These are phyloP conservation scores for Dione juno DNA, from an alignment of 2,888 invertebrate genomes.

Conservation along the genomic window DNA sequence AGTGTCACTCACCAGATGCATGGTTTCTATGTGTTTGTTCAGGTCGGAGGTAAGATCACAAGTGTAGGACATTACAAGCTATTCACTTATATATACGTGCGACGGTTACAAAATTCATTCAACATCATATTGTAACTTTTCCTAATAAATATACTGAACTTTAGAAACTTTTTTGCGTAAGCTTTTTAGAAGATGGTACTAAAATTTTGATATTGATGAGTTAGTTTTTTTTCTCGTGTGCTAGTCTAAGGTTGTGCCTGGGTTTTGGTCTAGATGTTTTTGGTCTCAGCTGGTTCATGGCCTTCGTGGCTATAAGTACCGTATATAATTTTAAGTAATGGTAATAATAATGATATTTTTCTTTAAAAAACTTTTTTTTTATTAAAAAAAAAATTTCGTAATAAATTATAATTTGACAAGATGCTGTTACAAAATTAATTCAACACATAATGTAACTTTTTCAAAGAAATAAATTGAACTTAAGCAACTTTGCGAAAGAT, in stretches of 20 bases:
- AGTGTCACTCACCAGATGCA: conserved; percentile 73
- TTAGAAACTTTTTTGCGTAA: conserved; percentile 61
- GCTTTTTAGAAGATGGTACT: conserved; percentile 37
- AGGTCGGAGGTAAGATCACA: conserved; percentile 72
- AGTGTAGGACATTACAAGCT: conserved; percentile 60
- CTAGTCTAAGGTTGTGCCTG: not conserved
- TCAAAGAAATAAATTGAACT: no score
- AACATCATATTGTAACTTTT: conserved; percentile 72
- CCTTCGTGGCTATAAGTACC: no score
- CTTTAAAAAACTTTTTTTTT: no score
- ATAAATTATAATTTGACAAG: no score
- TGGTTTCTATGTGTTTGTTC: conserved; percentile 57
- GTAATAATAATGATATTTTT: no score
- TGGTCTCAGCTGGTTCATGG: no score
- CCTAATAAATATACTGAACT: conserved; percentile 64
- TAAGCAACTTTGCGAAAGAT: no score
- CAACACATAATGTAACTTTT: no score
- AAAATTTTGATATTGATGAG: conserved; percentile 19
- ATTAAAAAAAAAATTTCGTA: no score
- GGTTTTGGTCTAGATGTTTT: not conserved
- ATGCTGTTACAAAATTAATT: no score
- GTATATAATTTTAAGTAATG: no score
- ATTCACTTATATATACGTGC: conserved; percentile 66
- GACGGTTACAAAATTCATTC: conserved; percentile 72
- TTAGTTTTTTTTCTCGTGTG: not conserved